These are phyloP conservation scores for Schizopygopsis malacanthus DNA, from an alignment of 2,797 vertebrate species.

Conservation along the genomic window DNA sequence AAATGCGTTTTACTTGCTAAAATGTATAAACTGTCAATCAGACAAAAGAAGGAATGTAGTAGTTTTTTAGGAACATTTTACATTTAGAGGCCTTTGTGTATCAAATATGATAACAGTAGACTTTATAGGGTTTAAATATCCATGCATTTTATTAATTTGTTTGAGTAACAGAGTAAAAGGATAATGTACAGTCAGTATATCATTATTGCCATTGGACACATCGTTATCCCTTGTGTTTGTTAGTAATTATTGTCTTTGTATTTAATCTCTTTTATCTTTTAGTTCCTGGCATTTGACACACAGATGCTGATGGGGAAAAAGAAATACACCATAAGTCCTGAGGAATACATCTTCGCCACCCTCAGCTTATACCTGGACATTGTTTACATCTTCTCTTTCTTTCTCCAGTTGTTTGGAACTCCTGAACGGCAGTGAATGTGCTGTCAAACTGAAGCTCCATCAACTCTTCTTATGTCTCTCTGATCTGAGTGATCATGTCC, in stretches of 20 bases:
- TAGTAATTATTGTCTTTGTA: background rate
- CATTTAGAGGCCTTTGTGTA: background rate
- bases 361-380: slow-evolving; percentile 95
- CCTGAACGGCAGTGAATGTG: slow-evolving; percentile 71
- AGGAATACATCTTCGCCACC: slow-evolving; percentile 93
- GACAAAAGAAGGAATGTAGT: background rate
- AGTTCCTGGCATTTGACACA: slow-evolving; percentile 96
- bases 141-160: background rate
- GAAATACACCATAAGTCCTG: slow-evolving; percentile 87
- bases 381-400: slow-evolving; percentile 93
- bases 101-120: background rate
- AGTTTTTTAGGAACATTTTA: background rate
- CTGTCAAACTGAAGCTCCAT: background rate
- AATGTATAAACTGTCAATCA: background rate
- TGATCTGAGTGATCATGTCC: slow-evolving; percentile 27
- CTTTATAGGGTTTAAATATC: background rate
- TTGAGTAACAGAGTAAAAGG: background rate
- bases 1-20: background rate
- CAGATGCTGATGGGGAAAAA: slow-evolving; percentile 93
- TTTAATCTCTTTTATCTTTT: slow-evolving; percentile 21
- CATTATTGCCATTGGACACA: background rate
- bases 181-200: background rate
- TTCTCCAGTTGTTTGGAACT: slow-evolving; percentile 90
- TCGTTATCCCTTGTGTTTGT: background rate
- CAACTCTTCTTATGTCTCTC: slow-evolving; percentile 29